Base-by-base conservation (phyloP, 35 echinoderm and acorn worm species). In the Patiria miniata region DNA sequence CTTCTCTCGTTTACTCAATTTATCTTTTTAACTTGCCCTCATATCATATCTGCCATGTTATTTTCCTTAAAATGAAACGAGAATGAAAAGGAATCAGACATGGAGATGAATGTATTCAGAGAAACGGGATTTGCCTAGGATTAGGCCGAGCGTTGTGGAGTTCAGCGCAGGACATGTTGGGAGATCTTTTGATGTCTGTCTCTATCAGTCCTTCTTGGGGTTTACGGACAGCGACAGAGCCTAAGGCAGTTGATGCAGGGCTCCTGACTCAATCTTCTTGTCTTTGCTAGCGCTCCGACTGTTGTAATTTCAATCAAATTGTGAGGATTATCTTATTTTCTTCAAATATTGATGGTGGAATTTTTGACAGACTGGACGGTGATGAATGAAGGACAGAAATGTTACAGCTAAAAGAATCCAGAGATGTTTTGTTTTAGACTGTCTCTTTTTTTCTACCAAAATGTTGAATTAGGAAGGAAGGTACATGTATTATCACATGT, bases 261-360 rank as follows among this genome's bases (percentile, higher is more conserved):
- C 26, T 34, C 14, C 10, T 22, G 65, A 73, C 65, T 73, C 65
- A 73, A 32, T 73, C 65, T 30, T 28, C 65, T 73, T 73, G 65
- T 73, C 65, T 73, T 73, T 73, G 34, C 7, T 26, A 23, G 29
- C 19, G 8, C 26, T 23, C 26, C 14, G 65, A 73, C 65, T 73
- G 65, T 73, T 73, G 26, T 22, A 73, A 73, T 73, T 73, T 73
- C 65, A 73, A 73, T 73, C 65, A 73, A 73, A 73, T 73, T 73
- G 26, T 73, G 26, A 34, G 65, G 65, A 73, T 73, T 73, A 73
- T 73, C 65, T 73, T 73, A 14, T 73, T 73, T 73, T 73, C 29
- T n/a, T n/a, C n/a, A n/a, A n/a, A n/a, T 73, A 73, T 73, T 73
- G 26, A 28, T 34, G 34, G 26, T 73, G 65, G 65, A 73, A 73